phyloP scores from a whole-genome alignment of 2,113 vertebrate genomes.

The Puma concolor region DNA sequence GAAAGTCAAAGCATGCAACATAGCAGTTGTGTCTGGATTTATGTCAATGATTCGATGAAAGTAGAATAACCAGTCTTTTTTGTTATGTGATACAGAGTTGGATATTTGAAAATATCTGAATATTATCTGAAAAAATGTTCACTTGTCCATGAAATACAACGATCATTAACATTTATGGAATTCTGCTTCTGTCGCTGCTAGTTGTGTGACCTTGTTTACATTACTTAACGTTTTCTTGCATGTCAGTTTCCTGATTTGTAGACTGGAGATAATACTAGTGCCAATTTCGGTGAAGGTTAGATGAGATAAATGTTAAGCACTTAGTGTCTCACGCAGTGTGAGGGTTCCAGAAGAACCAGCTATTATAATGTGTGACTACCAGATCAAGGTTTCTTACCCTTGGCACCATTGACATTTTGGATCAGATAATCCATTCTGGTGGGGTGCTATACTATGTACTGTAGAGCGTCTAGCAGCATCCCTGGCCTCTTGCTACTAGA shows the following conservation, averaged over 20 bases:
- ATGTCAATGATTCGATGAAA: background rate
- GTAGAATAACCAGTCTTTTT: background rate
- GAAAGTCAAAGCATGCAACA: background rate
- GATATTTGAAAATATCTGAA: background rate
- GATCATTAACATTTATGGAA: background rate
- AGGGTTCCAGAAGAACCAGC: background rate
- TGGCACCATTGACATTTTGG: background rate
- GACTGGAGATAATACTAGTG: background rate
- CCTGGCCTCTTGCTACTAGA: background rate
- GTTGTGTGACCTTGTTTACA: background rate
- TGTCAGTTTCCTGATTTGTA: background rate
- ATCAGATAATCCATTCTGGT: background rate
- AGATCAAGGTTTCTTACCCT: background rate
- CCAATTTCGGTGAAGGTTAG: background rate
- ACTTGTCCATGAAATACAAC: background rate
- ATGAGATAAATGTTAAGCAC: background rate
- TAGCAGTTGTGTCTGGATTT: background rate
- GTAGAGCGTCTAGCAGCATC: background rate
- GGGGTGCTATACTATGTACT: background rate
- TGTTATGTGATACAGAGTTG: background rate
- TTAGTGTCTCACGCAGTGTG: background rate
- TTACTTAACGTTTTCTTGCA: background rate
- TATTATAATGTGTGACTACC: background rate
- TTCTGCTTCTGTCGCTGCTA: background rate
- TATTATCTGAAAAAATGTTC: background rate